Base-by-base conservation (phyloP, 1,140 invertebrate genomes). In the Leptestheria dahalacensis region DNA sequence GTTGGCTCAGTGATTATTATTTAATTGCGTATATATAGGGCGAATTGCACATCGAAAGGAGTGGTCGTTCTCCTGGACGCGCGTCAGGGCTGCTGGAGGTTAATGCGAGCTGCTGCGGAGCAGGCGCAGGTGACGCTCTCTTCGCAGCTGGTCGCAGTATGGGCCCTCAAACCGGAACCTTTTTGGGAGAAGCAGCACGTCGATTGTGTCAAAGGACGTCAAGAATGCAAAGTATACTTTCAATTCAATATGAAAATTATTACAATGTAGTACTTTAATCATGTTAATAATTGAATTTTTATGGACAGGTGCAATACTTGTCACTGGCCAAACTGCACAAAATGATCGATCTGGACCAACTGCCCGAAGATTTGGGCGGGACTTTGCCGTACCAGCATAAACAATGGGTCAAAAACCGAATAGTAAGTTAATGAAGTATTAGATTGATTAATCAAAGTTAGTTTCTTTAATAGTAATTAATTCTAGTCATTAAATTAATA, bases 321-420 rank as follows among this genome's bases (percentile, higher is more conserved):
- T 78, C 80, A 48, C 68, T 79, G 64, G 74, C 75, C 41, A 79
- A 86, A 64, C 73, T 92, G 57, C 76, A 77, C 58, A 79, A 84
- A 66, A 82, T 82, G 65, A 76, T 91, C 48, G 85, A 86, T 64
- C 68, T 73, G 53, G 74, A 78, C 51, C 82, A 87, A 70, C 70
- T 92, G 68, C 86, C 87, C n/a, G 77, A 79, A 63, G 87, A 91
- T 65, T 72, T 91, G 25, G 86, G 85, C 18, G 89, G 89, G 41
- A 77, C 77, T 47, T 78, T 88, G 66, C 73, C 78, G 47, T 89
- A 88, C 72, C 81, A 89, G 72, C 84, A 88, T 66, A 74, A 79
- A 57, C 78, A 84, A 65, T 92, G 89, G 89, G 82, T 91, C 64
- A 80, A 88, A 63, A 85, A 84, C 67, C 76, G 87, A 74, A 77